These are phyloP conservation scores for Lophotriccus pileatus DNA, from an alignment of 2,797 vertebrate genomes.

Conservation along the genomic window DNA sequence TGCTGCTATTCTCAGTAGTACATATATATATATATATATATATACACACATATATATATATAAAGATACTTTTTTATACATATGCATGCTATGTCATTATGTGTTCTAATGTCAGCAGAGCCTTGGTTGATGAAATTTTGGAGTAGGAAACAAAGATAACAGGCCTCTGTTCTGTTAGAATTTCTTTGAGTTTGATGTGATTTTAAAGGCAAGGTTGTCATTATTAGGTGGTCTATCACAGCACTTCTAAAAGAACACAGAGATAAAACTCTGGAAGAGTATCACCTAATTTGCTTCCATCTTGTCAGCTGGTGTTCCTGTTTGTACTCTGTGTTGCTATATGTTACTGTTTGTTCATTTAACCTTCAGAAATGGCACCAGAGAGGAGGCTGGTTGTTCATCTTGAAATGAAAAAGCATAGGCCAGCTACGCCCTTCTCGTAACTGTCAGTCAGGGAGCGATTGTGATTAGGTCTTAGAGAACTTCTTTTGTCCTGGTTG, in stretches of 20 bases:
- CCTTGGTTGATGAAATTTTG: neutral
- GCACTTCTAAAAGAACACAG: neutral
- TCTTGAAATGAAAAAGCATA: neutral
- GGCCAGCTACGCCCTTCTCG: neutral
- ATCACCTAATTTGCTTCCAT: neutral
- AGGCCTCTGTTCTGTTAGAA: neutral
- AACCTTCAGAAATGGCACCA: neutral
- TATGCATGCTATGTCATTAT: neutral
- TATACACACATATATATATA: neutral
- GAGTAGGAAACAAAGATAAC: neutral
- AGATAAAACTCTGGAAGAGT: neutral
- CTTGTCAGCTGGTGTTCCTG: rapidly evolving
- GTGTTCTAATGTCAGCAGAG: neutral
- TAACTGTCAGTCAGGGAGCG: neutral
- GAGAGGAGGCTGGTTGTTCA: neutral
- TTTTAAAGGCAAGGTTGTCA: neutral
- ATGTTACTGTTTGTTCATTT: neutral
- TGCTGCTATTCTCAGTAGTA: neutral
- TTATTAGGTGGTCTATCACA: neutral
- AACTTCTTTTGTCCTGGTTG: neutral
- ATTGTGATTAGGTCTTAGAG: neutral
- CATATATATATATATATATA: neutral
- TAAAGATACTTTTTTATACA: neutral
- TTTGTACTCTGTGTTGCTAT: neutral
- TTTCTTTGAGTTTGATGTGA: neutral